phyloP scores from a whole-genome alignment of 2,113 vertebrate genomes.

The Cygnus buccinator region DNA sequence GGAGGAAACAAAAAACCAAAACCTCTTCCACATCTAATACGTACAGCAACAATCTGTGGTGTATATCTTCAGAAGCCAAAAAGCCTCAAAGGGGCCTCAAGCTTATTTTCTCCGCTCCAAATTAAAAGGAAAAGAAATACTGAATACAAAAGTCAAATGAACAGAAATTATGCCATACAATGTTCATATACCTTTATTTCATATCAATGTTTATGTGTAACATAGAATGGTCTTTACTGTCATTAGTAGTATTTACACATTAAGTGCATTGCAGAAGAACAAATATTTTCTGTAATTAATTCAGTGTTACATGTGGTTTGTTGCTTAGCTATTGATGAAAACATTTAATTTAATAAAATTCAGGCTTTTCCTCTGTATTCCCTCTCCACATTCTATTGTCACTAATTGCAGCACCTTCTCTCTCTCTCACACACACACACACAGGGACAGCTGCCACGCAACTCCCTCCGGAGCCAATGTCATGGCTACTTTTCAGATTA shows the following conservation, averaged over 20 bases:
- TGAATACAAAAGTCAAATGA: background rate
- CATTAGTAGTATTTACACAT: background rate
- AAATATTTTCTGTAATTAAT: conserved; percentile 31
- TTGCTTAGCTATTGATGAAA: conserved; percentile 45
- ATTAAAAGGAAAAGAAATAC: background rate
- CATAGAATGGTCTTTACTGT: background rate
- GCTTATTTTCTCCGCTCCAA: background rate
- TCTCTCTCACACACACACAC: background rate
- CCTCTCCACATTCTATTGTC: background rate
- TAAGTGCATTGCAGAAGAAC: background rate
- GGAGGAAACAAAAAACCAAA: background rate
- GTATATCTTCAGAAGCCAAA: background rate
- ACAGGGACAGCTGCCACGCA: conserved; percentile 35
- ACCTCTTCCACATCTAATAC: background rate
- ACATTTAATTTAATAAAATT: conserved; percentile 48
- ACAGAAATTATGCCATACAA: background rate
- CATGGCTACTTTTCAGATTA: conserved; percentile 10
- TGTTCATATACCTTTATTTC: background rate
- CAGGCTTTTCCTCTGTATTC: background rate
- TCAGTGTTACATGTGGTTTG: background rate
- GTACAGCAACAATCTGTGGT: background rate
- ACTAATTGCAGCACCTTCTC: conserved; percentile 36
- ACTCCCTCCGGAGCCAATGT: background rate
- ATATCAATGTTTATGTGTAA: background rate
- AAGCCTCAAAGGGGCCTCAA: background rate